Percentiles rank a stretch among this genome's conserved stretches.
Evolutionary conservation across 2,797 vertebrate species (phyloP).

Genomic region (Gymnoscopelus braueri): DNA sequence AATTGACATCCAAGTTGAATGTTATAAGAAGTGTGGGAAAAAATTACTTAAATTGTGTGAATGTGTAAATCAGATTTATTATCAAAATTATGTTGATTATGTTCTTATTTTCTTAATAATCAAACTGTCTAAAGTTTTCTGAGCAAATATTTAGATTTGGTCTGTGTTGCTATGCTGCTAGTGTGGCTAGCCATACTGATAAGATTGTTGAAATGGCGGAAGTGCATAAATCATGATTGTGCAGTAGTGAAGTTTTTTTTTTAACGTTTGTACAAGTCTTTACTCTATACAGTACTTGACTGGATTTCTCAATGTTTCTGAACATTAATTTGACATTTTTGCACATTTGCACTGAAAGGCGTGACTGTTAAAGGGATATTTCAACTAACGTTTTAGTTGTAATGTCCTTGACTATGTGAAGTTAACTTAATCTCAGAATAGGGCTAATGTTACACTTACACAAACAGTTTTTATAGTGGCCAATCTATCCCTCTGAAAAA

Average conservation of each 20-base stretch:
- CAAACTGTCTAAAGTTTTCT: background rate
- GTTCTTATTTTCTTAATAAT: slow-evolving; percentile 12
- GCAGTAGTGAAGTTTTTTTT: background rate
- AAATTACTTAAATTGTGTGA: background rate
- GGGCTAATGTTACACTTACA: background rate
- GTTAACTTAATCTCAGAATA: background rate
- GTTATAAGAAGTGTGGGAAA: slow-evolving; percentile 1
- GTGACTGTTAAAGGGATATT: slow-evolving; percentile 64
- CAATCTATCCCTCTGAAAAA: background rate
- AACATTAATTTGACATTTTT: slow-evolving; percentile 23
- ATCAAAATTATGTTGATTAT: slow-evolving; percentile 23
- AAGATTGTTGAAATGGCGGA: background rate
- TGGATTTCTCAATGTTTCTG: slow-evolving; percentile 16
- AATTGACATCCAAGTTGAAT: background rate
- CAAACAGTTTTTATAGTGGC: background rate
- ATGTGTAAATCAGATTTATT: slow-evolving; percentile 1
- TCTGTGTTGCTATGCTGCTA: slow-evolving; percentile 24
- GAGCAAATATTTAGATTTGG: background rate
- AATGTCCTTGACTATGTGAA: slow-evolving; percentile 5
- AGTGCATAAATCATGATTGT: background rate
- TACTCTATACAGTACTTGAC: background rate
- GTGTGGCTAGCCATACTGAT: slow-evolving; percentile 9
- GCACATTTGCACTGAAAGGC: slow-evolving; percentile 62
- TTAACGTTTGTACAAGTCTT: background rate
- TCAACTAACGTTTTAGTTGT: slow-evolving; percentile 18